Evolutionary conservation across 1,140 invertebrate genomes (phyloP), one percentile per base, ranked within the genome.

Genomic region (Temnothorax nylanderi): DNA sequence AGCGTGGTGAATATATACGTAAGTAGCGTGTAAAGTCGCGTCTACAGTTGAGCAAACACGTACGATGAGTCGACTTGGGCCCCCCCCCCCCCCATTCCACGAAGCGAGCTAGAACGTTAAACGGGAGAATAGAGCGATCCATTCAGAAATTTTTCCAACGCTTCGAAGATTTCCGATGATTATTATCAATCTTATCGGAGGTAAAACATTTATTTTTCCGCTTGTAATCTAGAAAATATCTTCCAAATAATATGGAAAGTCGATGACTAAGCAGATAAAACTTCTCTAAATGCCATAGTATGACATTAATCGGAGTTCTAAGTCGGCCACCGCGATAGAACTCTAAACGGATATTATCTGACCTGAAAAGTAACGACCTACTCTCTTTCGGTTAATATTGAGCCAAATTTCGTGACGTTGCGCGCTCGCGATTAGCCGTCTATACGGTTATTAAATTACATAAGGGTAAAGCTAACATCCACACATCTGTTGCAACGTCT

Each of bases 11-110:
- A 62, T 62, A 32, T 54, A 80, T 72, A 60, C n/a, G 26, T 49
- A 49, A 84, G 69, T 60, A 84, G 51, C 69, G 32, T 75, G 26
- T 75, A 60, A 84, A 84, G 69, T 47, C 54, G 41, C 41, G 18
- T 60, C 18, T 37, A 47, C 26, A 41, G 16, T 74, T 32, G 80
- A 49, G 41, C 44, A 34, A 60, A 47, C 34, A 71, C 3, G 3
- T 7, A 16, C 47, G 21, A 71, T 54, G 26, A 78, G 44, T 64
- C 41, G 58, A 34, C 56, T 32, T 4, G 7, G 37, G n/a, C n/a
- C n/a, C n/a, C n/a, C n/a, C n/a, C n/a, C n/a, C n/a, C n/a, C n/a
- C 13, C 6, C 8, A 2, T 71, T 65, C n/a, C 44, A 3, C 44
- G 56, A 54, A 81, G 16, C 21, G 62, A 37, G n/a, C 26, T 26